Evolutionary conservation across 2,888 invertebrate species (phyloP), one percentile per base, ranked within the genome.

Genomic region (Lasioglossum marginatum): DNA sequence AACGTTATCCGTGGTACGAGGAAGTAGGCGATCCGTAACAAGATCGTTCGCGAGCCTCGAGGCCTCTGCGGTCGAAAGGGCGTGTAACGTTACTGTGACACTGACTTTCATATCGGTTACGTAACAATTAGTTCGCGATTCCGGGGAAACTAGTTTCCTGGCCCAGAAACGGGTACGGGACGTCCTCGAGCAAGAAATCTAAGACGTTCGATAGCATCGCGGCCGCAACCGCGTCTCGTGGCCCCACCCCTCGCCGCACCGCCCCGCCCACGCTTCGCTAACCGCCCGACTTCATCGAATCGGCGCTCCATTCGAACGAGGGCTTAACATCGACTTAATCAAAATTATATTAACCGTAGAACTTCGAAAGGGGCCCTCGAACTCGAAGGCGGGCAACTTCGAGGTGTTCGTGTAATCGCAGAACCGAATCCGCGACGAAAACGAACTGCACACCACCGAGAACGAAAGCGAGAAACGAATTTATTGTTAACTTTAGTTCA

Each of bases 41-140:
- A 68, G 79, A 81, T 81, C 78, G 48, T 40, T 40, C 68, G 19
- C 72, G 63, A 66, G 37, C 23, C 19, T n/a, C 66, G 60, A 16
- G 16, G 45, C 19, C 60, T n/a, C 10, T 19, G 68, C 45, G 74
- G 52, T 81, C 66, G 74, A 10, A 12, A 45, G 34, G n/a, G 3
- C 4, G 45, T 52, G 6, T 19, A n/a, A 77, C 68, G 66, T 79
- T 83, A 79, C 89, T 66, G 43, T 90, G 89, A 90, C 90, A 90
- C 83, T 90, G 88, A 90, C 86, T 90, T 90, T 89, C 89, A 60
- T 84, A 71, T 73, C 27, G 74, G 66, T 89, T 90, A 76, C 82
- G 70, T 85, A 90, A 91, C 81, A 77, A 88, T 87, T 82, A 78
- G 78, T 37, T n/a, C 52, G 4, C 40, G 52, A 72, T 80, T 82